These are phyloP conservation scores for Clavelina lepadiformis DNA, from an alignment of 23 tunicate genomes.

Conservation along the genomic window DNA sequence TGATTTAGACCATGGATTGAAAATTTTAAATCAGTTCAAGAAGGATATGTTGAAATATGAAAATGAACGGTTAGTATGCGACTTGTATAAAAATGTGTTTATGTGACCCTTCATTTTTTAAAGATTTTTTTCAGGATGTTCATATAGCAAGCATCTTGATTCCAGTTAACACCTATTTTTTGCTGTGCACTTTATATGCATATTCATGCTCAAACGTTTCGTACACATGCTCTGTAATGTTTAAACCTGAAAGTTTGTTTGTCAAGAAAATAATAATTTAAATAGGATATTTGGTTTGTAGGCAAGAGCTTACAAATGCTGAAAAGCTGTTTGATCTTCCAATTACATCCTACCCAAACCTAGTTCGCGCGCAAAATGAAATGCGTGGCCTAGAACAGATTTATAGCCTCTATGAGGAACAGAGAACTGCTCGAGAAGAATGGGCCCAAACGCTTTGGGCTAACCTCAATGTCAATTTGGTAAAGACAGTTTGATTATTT, in stretches of 20 bases:
- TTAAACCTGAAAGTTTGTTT: too few relatives aligned
- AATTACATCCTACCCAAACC: conserved; percentile 84
- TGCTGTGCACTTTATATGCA: too few relatives aligned
- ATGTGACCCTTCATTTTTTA: too few relatives aligned
- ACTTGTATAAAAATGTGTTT: too few relatives aligned
- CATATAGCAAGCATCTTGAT: too few relatives aligned
- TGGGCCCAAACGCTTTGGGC: conserved; percentile 99
- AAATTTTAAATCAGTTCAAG: conserved; percentile 69
- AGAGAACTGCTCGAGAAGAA: conserved; percentile 86
- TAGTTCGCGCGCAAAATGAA: conserved; percentile 66
- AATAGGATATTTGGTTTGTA: conserved; percentile 14
- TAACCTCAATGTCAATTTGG: conserved; percentile 87
- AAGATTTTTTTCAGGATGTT: too few relatives aligned
- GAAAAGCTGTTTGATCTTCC: conserved; percentile 91
- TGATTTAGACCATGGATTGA: conserved; percentile 80
- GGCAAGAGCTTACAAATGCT: conserved; percentile 94
- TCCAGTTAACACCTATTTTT: too few relatives aligned
- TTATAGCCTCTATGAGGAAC: conserved; percentile 77
- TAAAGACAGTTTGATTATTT: conserved; percentile 11
- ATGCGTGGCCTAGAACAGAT: conserved; percentile 87
- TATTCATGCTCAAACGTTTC: too few relatives aligned
- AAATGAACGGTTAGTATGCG: conserved; percentile 48
- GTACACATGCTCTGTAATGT: too few relatives aligned
- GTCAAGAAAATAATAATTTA: too few relatives aligned
- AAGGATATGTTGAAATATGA: conserved; percentile 71